Base-by-base conservation (phyloP, 1,140 invertebrate species). In the Hermetia illucens region DNA sequence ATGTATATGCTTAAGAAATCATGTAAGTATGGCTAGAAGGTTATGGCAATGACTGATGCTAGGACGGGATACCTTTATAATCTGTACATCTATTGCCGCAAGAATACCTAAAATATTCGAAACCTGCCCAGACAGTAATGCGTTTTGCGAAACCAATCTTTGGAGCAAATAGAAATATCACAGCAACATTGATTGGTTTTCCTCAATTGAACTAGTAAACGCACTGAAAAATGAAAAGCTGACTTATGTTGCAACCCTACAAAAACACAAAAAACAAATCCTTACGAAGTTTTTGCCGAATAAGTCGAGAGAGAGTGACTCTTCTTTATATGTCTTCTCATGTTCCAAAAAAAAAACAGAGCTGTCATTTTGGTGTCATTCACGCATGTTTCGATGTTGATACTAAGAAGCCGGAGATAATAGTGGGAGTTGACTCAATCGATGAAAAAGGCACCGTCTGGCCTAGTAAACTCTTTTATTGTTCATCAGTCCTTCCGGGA, bases 1-100 rank as follows among this genome's bases (percentile, higher is more conserved):
- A 48, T 60, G 34, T 66, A 64, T 44, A 63, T 69, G 20, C 58
- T 59, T 4, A 52, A 50, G 27, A 68, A 69, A 53, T 63, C 65
- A 2, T 50, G 48, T 29, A 66, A 64, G 43, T 69, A 64, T 47
- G 63, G 59, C 2, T 49, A 66, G 19, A 67, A 65, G 47, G 44
- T 54, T 32, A 51, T 44, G 36, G 16, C 49, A 12, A 40, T 54
- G 29, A 45, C 46, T 5, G 49, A 60, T 44, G 38, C 51, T n/a
- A 51, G 51, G 44, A 40, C 50, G 18, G 36, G 43, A 29, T 55
- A 50, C 39, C 29, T 39, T 25, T n/a, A 41, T 6, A 55, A 53
- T 39, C 40, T 43, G 20, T 48, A 45, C 39, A 45, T 52, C 25
- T 53, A 51, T 34, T 22, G 21, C 38, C 35, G 48, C 34, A 44